Base-by-base conservation (phyloP, 1,140 invertebrate species). In the Euschistus heros region DNA sequence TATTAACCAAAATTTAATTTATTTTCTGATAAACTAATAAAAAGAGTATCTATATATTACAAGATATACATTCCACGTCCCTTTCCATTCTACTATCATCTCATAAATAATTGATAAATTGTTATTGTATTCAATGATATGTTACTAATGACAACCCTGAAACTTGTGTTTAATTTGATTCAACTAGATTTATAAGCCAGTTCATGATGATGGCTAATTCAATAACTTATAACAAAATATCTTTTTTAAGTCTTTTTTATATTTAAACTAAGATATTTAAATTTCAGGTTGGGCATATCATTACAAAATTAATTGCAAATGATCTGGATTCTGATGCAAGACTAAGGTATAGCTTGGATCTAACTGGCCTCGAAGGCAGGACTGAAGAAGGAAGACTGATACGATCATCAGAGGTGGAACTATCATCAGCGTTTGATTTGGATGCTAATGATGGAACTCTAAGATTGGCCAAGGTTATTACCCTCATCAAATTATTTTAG, bases 261-360 rank as follows among this genome's bases (percentile, higher is more conserved):
- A n/a, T n/a, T 46, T 10, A 46, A 46, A n/a, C n/a, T 13, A n/a
- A n/a, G n/a, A n/a, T n/a, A 20, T 1, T 52, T 52, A n/a, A 4
- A 37, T 61, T 74, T 68, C 63, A 86, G 84, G 84, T 89, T 18
- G 88, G 88, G 14, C 82, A 83, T 0, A 74, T 82, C 63, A 81
- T 90, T 17, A 83, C 83, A 68, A 80, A 80, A 54, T 74, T 92
- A 0, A 74, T 80, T n/a, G 91, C 90, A 0, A 81, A 81, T 64
- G 91, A 94, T 79, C 81, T 83, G 0, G 92, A 94, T 72, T 83
- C 85, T 24, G 82, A 84, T 63, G 84, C 91, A 22, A 82, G 87
- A 26, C 73, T 94, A 10, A 76, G 88, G 15, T 92, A 88, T 72
- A 81, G 81, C 65, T 79, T 92, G 8, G 87, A 91, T 74, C 75